Evolutionary conservation across 35 echinoderm and acorn worm species (phyloP).

Genomic region (Acanthaster planci): DNA sequence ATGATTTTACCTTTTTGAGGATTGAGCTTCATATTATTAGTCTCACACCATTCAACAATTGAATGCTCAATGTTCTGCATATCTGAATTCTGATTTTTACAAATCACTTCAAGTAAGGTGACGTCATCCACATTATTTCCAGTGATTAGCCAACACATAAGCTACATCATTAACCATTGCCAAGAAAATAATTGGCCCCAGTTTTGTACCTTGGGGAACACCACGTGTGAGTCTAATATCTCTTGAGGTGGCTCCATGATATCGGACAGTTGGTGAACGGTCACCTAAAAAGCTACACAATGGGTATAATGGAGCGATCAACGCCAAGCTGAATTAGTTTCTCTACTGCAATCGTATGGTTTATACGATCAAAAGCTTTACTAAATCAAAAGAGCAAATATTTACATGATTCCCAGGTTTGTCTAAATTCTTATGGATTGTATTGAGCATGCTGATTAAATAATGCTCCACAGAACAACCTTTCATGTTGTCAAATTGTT

Average conservation of each 20-base stretch:
- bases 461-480: no score
- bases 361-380: neutral
- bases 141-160: neutral
- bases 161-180: slow-evolving; percentile 8
- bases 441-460: no score
- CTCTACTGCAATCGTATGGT: neutral
- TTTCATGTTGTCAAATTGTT: no score
- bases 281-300: neutral
- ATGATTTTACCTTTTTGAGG: neutral
- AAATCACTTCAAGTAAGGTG: neutral
- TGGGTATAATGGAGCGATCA: neutral
- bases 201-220: slow-evolving; percentile 10
- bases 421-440: no score
- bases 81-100: neutral
- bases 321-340: slow-evolving; percentile 16
- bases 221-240: neutral
- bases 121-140: slow-evolving; percentile 33
- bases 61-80: neutral
- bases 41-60: neutral
- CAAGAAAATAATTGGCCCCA: slow-evolving; percentile 27
- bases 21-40: neutral
- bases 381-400: neutral
- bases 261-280: neutral
- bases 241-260: neutral
- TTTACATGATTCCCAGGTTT: neutral